These are phyloP conservation scores for Trichechus manatus DNA, from an alignment of 2,113 vertebrate genomes.

Conservation along the genomic window DNA sequence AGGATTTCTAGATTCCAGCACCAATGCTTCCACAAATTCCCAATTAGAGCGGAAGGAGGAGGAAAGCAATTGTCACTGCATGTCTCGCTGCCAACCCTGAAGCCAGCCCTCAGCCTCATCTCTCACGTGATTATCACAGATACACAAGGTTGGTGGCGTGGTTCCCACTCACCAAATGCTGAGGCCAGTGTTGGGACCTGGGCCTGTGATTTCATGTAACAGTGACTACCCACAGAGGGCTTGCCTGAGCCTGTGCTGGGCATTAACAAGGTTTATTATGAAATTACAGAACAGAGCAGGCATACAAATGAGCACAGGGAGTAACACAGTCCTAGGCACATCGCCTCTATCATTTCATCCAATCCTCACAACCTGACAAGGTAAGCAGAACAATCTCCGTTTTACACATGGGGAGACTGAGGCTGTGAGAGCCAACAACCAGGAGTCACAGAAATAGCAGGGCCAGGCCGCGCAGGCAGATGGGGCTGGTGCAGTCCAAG, in stretches of 20 bases:
- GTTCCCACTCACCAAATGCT: not conserved
- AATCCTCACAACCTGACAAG: rapidly evolving
- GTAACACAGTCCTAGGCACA: rapidly evolving
- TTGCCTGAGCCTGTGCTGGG: rapidly evolving
- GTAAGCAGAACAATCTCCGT: not conserved
- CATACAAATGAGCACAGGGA: rapidly evolving
- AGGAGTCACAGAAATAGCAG: rapidly evolving
- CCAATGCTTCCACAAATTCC: not conserved
- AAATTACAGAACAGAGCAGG: not conserved
- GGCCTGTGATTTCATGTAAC: not conserved
- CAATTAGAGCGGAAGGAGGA: not conserved
- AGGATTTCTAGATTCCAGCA: not conserved
- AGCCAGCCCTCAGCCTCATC: not conserved
- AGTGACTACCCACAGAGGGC: not conserved
- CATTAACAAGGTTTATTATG: rapidly evolving
- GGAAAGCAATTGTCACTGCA: rapidly evolving
- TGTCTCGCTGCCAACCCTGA: not conserved
- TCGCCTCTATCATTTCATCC: not conserved
- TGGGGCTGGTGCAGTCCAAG: not conserved
- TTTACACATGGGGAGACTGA: not conserved
- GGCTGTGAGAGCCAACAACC: not conserved
- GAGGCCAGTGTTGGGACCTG: not conserved
- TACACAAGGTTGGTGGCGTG: rapidly evolving
- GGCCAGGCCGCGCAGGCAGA: not conserved
- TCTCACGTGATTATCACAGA: not conserved